Evolutionary conservation across 2,888 invertebrate genomes (phyloP).

Genomic region (Andricus quercusramuli): DNA sequence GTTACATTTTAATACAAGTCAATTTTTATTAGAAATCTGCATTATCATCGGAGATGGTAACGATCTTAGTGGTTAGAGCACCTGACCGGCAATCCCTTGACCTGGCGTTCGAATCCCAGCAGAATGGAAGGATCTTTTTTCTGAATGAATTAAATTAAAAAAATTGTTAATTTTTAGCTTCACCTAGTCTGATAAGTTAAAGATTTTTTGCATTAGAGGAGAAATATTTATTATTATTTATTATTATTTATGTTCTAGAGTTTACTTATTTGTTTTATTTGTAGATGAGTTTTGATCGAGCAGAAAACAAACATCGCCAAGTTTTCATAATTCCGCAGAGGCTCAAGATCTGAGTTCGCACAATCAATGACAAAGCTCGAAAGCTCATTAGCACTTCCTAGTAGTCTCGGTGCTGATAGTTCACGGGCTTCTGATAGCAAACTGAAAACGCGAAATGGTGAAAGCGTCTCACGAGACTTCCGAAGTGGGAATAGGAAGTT

Average conservation of each 20-base stretch:
- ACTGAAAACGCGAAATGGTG: conserved; percentile 46
- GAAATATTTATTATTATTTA: too few relatives aligned
- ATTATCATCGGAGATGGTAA: too few relatives aligned
- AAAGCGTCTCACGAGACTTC: conserved; percentile 26
- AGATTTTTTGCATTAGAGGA: too few relatives aligned
- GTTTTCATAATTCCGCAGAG: neutral
- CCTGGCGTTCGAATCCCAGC: too few relatives aligned
- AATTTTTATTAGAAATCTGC: too few relatives aligned
- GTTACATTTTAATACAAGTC: too few relatives aligned
- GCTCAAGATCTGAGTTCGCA: neutral
- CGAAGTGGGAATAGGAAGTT: conserved; percentile 37
- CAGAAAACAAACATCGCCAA: neutral
- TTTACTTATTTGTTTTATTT: neutral
- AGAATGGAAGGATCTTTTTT: too few relatives aligned
- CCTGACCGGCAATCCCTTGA: too few relatives aligned
- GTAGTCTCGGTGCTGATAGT: conserved; percentile 48
- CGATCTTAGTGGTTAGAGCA: too few relatives aligned
- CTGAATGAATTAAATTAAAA: too few relatives aligned
- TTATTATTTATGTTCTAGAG: neutral
- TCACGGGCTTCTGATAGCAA: conserved; percentile 43
- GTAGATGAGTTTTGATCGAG: neutral
- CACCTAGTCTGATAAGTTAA: too few relatives aligned
- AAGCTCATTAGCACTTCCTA: conserved; percentile 56
- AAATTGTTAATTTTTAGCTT: too few relatives aligned
- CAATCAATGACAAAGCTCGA: conserved; percentile 55